These are phyloP conservation scores for Rhopalosiphum maidis DNA, from an alignment of 1,140 invertebrate genomes.

Conservation along the genomic window DNA sequence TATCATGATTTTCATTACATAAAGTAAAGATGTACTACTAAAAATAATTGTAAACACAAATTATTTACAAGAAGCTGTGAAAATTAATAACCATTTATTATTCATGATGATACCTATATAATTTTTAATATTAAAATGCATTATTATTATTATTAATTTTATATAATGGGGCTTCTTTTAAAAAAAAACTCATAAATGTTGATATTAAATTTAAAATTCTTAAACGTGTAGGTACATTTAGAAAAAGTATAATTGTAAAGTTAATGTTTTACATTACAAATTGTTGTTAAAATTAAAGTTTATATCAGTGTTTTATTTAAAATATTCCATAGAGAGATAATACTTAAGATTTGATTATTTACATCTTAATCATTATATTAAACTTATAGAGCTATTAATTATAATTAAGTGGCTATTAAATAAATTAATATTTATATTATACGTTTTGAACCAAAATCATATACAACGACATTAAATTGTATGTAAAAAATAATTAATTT, in stretches of 20 bases:
- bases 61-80: not conserved
- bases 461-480: not conserved
- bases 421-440: not conserved
- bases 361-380: not conserved
- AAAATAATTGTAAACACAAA: not conserved
- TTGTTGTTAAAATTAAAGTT: not conserved
- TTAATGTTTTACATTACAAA: not conserved
- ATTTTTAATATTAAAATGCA: not conserved
- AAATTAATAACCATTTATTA: not conserved
- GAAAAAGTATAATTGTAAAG: not conserved
- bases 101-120: not conserved
- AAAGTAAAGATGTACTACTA: not conserved
- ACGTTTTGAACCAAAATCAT: not conserved
- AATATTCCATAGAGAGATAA: not conserved
- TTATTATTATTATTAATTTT: not conserved
- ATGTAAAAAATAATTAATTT: not conserved
- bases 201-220: not conserved
- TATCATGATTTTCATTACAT: not conserved
- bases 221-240: not conserved
- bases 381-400: not conserved
- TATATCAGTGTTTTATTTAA: not conserved
- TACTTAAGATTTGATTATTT: not conserved
- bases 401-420: not conserved
- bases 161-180: not conserved
- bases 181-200: not conserved